Percentiles rank a stretch among this genome's conserved stretches.
Evolutionary conservation across 2,888 invertebrate species (phyloP).

Genomic region (Cephonodes hylas): DNA sequence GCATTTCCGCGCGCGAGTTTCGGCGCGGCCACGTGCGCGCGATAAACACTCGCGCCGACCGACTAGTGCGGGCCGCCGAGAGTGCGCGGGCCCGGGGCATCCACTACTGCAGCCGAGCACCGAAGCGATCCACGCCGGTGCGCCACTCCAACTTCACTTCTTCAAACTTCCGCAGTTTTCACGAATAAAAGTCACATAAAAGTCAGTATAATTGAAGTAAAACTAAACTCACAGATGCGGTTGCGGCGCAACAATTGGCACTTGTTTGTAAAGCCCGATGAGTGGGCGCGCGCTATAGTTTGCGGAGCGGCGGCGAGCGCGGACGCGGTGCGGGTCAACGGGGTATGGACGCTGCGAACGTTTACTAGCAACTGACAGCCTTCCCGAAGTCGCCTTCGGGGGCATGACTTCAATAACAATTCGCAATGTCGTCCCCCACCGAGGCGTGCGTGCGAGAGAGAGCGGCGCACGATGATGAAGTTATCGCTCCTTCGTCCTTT

Average conservation of each 20-base stretch:
- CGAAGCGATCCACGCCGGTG: background rate
- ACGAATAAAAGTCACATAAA: constrained; percentile 45
- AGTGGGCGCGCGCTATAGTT: constrained; percentile 53
- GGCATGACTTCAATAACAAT: constrained; percentile 82
- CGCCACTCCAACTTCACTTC: constrained; percentile 37
- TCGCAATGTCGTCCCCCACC: constrained; percentile 82
- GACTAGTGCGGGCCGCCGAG: constrained; percentile 19
- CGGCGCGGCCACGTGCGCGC: constrained; percentile 71
- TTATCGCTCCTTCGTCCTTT: constrained; percentile 83
- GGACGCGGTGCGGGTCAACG: constrained; percentile 61
- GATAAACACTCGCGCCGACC: constrained; percentile 60
- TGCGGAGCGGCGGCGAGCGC: constrained; percentile 51
- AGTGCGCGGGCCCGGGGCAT: background rate
- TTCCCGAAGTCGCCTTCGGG: constrained; percentile 81
- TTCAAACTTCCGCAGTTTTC: constrained; percentile 45
- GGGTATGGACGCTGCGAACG: constrained; percentile 77
- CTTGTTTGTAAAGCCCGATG: constrained; percentile 62
- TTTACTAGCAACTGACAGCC: constrained; percentile 80
- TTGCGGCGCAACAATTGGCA: constrained; percentile 53
- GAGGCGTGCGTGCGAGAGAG: constrained; percentile 76
- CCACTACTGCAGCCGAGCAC: background rate
- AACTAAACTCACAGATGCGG: constrained; percentile 60
- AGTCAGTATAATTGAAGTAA: constrained; percentile 40
- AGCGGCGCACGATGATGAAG: constrained; percentile 76
- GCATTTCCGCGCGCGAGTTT: constrained; percentile 70